Base-by-base conservation (phyloP, 1,140 invertebrate species). In the Neodiprion virginianus region DNA sequence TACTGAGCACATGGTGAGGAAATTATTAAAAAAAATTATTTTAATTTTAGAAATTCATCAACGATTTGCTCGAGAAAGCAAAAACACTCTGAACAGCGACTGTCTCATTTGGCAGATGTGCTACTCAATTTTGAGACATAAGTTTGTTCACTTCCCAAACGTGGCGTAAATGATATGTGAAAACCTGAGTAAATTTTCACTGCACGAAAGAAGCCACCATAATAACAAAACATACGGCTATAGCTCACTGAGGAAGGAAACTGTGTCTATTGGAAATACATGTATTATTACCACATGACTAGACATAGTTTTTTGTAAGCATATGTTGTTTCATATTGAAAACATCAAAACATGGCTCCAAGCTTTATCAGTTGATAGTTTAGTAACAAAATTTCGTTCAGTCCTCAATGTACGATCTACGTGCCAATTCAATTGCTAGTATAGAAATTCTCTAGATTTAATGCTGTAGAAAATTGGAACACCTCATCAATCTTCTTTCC, bases 41-140 rank as follows among this genome's bases (percentile, higher is more conserved):
- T 86, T 88, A 84, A 78, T 92, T 92, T 77, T 90, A 96, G 94
- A 96, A 95, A 93, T 97, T 97, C 87, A 96, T 96, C 82, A 94
- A 95, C 84, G 95, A 96, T 89, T 90, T 97, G 79, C 89, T 97
- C 86, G 95, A 96, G 88, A 94, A 95, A 88, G 95, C 95, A 84
- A 96, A 96, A 90, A 96, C 95, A 83, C 92, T 96, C 82, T 94
- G 91, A 92, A 87, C 77, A 75, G 75, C 77, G 74, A 73, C 9
- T n/a, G 73, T 68, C 53, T 69, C 23, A 71, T 23, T 76, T 74
- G 72, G 71, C 74, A 72, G 68, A 67, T 66, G 69, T 72, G 67
- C 40, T 9, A 72, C 50, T 72, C 14, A 71, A 71, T 50, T 14
- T 48, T 65, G 73, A 72, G 69, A 79, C 76, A 74, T 72, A 79